A percentile compares a stretch with the other conserved stretches of the same genome.
Conservation (phyloP, 2,113 vertebrate genomes). For the Ptyas mucosa region DNA sequence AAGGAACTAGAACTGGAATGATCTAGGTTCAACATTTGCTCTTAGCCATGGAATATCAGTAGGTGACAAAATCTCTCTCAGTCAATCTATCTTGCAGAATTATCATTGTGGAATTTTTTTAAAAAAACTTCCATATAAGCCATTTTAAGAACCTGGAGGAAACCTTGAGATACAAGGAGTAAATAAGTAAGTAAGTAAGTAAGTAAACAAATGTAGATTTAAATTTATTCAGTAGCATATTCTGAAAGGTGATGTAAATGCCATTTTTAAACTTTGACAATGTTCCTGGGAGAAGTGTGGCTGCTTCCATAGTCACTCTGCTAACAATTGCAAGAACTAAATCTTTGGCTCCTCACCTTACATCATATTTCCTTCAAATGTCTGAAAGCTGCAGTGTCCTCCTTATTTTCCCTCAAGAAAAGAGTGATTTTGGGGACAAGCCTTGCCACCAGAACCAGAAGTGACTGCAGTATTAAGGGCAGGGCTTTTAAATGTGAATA, state of each 20-base stretch:
- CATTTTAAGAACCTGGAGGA: background rate
- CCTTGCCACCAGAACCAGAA: background rate
- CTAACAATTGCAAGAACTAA: background rate
- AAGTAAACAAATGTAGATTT: too few relatives aligned
- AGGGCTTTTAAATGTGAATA: background rate
- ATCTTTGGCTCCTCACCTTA: background rate
- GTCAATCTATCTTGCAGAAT: background rate
- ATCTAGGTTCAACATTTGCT: background rate
- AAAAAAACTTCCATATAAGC: background rate
- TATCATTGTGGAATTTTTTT: background rate
- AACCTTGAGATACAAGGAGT: background rate
- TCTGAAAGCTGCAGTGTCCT: background rate
- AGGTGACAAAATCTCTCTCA: background rate
- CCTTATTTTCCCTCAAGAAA: background rate
- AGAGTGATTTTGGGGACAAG: background rate
- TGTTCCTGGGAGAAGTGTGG: background rate
- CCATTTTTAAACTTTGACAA: background rate
- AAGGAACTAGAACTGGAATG: background rate
- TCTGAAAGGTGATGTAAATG: background rate
- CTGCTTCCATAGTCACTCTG: background rate
- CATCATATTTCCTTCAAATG: background rate
- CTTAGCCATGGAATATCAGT: background rate
- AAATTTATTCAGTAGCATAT: background rate
- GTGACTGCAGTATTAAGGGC: background rate
- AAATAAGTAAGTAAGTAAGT: background rate